These are phyloP conservation scores for Platyrinchus mystaceus DNA, from an alignment of 2,797 vertebrate species.

Conservation along the genomic window DNA sequence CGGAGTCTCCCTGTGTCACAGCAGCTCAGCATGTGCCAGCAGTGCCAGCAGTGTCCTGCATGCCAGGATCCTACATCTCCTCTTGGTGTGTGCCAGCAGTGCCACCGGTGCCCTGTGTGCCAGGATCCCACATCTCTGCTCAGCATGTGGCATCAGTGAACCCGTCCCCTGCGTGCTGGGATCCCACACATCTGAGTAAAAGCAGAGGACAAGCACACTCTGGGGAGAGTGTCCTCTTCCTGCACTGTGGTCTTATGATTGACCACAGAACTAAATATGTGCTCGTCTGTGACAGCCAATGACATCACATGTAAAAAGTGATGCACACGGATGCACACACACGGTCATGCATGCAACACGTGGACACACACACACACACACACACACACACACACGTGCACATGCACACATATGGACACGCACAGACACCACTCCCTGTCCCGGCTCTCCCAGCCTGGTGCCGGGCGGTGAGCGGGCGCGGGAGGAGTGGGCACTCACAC, in stretches of 20 bases:
- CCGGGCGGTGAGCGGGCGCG: background rate
- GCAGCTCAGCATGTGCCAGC: background rate
- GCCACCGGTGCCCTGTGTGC: background rate
- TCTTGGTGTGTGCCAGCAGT: background rate
- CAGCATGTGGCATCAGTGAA: too few relatives aligned
- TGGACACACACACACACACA: too few relatives aligned
- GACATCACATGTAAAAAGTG: background rate
- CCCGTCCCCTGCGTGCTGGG: background rate
- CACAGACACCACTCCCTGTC: background rate
- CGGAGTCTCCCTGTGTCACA: background rate
- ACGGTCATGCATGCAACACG: too few relatives aligned
- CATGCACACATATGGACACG: rapidly evolving
- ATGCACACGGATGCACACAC: rapidly evolving
- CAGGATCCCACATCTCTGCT: background rate
- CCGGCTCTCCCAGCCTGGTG: background rate
- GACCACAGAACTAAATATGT: background rate
- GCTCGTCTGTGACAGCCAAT: background rate
- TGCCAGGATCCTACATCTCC: background rate
- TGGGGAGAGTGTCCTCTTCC: background rate
- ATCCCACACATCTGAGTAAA: background rate
- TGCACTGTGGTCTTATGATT: rapidly evolving
- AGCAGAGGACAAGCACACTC: background rate
- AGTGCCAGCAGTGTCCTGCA: background rate
- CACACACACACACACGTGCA: background rate
- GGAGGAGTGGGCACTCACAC: conserved; percentile 23